Base-by-base conservation (phyloP, 2,888 invertebrate genomes). In the Dichetophora obliterata region DNA sequence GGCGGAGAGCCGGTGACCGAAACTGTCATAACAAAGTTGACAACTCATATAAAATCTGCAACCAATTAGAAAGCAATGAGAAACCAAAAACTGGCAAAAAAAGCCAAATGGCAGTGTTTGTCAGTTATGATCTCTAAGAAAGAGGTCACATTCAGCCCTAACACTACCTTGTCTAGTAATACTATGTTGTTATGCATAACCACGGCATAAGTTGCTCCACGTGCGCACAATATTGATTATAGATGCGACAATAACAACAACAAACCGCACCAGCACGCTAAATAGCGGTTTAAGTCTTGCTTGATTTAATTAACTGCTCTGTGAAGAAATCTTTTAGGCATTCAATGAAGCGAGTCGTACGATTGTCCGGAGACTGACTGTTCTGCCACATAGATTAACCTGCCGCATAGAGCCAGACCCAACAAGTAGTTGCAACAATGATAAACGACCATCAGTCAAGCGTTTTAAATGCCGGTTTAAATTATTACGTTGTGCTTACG, bases 241-340 rank as follows among this genome's bases (percentile, higher is more conserved):
- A 78, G 77, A 75, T 77, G 65, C 75, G 66, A 65, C 65, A 82
- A 78, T 5, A 31, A 31, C 31, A 31, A 31, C 63, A 74, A 52
- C 69, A 61, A 77, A 5, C 43, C 63, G 50, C 59, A 37, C 71
- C 5, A 19, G 65, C 65, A 31, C 57, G 52, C 37, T 65, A 66
- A 59, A 50, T 37, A 66, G 65, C 61, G 52, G 59, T 43, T 68
- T 75, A 63, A 48, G 79, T 77, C 73, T 79, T 77, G 80, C 81
- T 80, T 82, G 80, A 81, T 85, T 85, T 83, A 85, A 84, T 86
- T 85, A 83, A 82, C 50, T 68, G 68, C 48, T n/a, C n/a, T 14
- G 68, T 34, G 27, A 68, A 48, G 24, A 50, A 24, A 48, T 31
- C 31, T 31, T 31, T 63, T n/a, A 31, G n/a, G n/a, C 31, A 31